Evolutionary conservation across 2,888 invertebrate species (phyloP).

Genomic region (Eupithecia tripunctaria): DNA sequence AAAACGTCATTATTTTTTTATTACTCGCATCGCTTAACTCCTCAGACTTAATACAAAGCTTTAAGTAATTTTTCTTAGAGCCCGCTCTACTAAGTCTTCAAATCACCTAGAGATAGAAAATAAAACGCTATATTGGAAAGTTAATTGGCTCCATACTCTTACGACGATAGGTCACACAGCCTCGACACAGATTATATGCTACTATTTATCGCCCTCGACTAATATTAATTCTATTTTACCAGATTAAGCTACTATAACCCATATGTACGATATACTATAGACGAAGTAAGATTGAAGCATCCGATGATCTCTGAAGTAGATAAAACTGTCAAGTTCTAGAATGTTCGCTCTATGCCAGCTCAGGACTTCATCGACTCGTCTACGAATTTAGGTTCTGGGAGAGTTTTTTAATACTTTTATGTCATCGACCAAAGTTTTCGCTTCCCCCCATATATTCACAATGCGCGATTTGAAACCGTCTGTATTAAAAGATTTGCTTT

Average conservation of each 20-base stretch:
- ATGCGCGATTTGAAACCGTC: no score
- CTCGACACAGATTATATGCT: no score
- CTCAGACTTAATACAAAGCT: background rate
- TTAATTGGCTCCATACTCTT: slow-evolving; percentile 10
- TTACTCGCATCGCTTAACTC: background rate
- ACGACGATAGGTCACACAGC: slow-evolving; percentile 5
- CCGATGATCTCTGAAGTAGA: background rate
- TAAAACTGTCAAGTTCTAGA: background rate
- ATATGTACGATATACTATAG: background rate
- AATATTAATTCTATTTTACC: background rate
- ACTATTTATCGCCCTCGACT: no score
- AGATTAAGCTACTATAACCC: background rate
- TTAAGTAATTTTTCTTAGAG: background rate
- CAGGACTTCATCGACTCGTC: background rate
- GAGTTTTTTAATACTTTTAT: background rate
- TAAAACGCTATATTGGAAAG: slow-evolving; percentile 3
- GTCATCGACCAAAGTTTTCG: no score
- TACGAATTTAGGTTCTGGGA: background rate
- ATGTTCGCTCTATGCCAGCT: background rate
- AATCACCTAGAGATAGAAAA: background rate
- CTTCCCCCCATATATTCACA: no score
- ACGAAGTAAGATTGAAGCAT: background rate
- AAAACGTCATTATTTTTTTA: background rate
- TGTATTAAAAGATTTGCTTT: no score
- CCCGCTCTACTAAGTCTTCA: background rate